Evolutionary conservation across 2,113 vertebrate species (phyloP).

Genomic region (Panthera tigris): DNA sequence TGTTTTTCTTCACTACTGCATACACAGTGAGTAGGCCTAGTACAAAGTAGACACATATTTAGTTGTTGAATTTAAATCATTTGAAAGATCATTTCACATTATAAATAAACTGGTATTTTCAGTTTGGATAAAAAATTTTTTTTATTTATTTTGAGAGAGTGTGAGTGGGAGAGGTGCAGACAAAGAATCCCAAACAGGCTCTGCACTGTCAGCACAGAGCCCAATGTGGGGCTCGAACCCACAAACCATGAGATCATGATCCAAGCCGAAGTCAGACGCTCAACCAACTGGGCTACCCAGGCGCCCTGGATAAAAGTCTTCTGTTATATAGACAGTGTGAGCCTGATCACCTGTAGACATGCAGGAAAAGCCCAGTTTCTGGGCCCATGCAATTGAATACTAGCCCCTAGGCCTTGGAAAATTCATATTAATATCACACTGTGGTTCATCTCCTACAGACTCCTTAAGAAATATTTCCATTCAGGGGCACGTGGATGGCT

Average conservation of each 20-base stretch:
- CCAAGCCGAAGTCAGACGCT: too few species aligned
- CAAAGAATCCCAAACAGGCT: too few species aligned
- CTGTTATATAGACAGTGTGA: neutral
- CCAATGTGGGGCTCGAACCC: too few species aligned
- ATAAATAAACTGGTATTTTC: constrained; percentile 18
- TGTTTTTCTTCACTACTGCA: neutral
- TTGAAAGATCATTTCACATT: neutral
- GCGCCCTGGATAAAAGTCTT: neutral
- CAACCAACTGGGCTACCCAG: too few species aligned
- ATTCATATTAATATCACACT: neutral
- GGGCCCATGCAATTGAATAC: neutral
- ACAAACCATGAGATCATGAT: too few species aligned
- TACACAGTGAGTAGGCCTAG: neutral
- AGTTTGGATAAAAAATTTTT: neutral
- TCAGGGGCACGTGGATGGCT: neutral
- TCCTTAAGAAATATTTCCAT: constrained; percentile 8
- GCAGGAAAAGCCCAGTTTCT: neutral
- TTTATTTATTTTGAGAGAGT: too few species aligned
- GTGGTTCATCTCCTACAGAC: neutral
- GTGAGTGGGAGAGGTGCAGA: too few species aligned
- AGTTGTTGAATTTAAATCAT: neutral
- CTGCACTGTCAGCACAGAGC: too few species aligned
- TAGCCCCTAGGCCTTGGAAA: neutral
- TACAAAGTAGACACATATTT: neutral
- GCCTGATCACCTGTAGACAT: neutral